These are phyloP conservation scores for Stenurella melanura DNA, from an alignment of 2,888 invertebrate genomes.

Conservation along the genomic window DNA sequence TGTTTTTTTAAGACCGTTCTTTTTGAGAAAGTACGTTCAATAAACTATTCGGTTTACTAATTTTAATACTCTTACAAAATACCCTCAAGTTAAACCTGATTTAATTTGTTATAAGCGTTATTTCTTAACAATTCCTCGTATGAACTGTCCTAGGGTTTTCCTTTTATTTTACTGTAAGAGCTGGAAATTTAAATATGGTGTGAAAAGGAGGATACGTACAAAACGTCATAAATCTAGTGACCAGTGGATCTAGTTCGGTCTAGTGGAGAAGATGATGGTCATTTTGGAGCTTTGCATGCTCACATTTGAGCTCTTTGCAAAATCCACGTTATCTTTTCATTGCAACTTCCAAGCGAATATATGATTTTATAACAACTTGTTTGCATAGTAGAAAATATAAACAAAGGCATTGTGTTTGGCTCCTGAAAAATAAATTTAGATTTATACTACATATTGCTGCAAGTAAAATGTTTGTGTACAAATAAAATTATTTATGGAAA, in stretches of 20 bases:
- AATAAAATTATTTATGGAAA: no score
- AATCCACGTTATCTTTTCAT: constrained; percentile 42
- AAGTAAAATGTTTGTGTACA: no score
- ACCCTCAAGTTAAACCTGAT: no score
- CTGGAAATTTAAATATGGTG: constrained; percentile 1
- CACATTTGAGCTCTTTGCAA: constrained; percentile 45
- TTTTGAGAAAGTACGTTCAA: no score
- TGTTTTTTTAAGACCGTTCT: no score
- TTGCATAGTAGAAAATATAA: constrained; percentile 28
- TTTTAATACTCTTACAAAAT: no score
- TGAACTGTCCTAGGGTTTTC: background rate
- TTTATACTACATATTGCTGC: background rate
- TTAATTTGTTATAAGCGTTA: no score
- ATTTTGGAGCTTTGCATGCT: constrained; percentile 66
- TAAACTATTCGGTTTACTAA: no score
- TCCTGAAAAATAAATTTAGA: background rate
- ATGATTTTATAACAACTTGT: constrained; percentile 27
- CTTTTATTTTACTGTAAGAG: background rate
- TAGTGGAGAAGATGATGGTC: constrained; percentile 68
- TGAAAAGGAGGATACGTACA: constrained; percentile 25
- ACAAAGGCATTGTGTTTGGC: constrained; percentile 3
- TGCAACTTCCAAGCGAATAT: constrained; percentile 28
- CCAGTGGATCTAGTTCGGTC: constrained; percentile 66
- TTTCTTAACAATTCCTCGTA: no score
- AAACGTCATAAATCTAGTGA: constrained; percentile 66